Evolutionary conservation across 2,797 vertebrate genomes (phyloP).

Genomic region (Notolepis coatsorum): DNA sequence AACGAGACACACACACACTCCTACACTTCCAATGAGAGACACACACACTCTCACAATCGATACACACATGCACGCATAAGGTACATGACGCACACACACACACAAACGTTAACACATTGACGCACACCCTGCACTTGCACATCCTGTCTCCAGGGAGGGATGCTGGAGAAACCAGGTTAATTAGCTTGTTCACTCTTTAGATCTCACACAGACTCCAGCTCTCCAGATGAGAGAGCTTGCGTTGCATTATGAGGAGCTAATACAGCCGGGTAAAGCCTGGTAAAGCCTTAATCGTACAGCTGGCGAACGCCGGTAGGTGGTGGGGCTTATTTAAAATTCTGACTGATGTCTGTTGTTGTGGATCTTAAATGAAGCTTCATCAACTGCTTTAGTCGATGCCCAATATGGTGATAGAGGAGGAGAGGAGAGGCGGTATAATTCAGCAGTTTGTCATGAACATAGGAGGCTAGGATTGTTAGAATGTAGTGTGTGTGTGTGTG

Average conservation of each 20-base stretch:
- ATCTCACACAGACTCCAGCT: conserved; percentile 73
- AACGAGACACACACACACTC: background rate
- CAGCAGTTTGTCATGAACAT: background rate
- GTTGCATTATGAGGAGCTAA: conserved; percentile 68
- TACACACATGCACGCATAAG: background rate
- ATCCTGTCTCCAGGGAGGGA: conserved; percentile 78
- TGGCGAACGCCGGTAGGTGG: conserved; percentile 50
- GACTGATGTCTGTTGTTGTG: conserved; percentile 63
- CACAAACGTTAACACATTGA: conserved; percentile 9
- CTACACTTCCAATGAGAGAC: conserved; percentile 11
- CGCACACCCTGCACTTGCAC: conserved; percentile 30
- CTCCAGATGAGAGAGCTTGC: conserved; percentile 65
- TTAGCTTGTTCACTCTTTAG: conserved; percentile 86
- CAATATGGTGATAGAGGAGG: background rate
- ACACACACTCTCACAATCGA: background rate
- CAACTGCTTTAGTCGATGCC: conserved; percentile 37
- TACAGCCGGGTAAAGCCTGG: conserved; percentile 67
- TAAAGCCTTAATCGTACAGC: conserved; percentile 67
- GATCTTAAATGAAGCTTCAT: conserved; percentile 46
- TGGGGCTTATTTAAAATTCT: conserved; percentile 55
- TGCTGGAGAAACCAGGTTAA: conserved; percentile 87
- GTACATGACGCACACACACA: too few relatives aligned
- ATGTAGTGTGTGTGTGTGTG: too few relatives aligned
- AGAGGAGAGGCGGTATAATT: too few relatives aligned
- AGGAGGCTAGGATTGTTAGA: background rate